These are phyloP conservation scores for Leptodactylus fuscus DNA, from an alignment of 2,113 vertebrate species.

Conservation along the genomic window DNA sequence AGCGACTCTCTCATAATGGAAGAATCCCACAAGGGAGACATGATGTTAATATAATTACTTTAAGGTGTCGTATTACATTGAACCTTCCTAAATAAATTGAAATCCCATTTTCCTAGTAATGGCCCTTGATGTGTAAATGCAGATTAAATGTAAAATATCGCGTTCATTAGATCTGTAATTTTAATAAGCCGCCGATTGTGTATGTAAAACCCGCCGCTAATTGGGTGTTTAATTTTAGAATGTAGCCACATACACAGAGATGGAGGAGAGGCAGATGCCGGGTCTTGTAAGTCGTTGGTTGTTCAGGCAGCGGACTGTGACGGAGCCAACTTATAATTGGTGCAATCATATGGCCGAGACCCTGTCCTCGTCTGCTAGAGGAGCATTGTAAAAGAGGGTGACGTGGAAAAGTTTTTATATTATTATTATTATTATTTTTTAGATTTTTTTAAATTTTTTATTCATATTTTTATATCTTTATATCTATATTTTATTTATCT, in stretches of 20 bases:
- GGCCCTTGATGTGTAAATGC: slow-evolving; percentile 47
- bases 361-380: not conserved
- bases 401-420: no score
- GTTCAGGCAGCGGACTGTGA: not conserved
- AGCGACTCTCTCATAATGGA: slow-evolving; percentile 3
- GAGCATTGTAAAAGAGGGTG: not conserved
- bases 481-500: no score
- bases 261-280: no score
- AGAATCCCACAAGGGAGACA: not conserved
- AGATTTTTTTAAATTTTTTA: no score
- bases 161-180: not conserved
- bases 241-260: not conserved
- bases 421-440: no score
- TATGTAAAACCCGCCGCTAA: slow-evolving; percentile 11
- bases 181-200: slow-evolving; percentile 7
- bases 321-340: not conserved
- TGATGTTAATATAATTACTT: slow-evolving; percentile 23
- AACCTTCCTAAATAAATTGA: slow-evolving; percentile 1
- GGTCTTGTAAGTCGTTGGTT: not conserved
- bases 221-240: slow-evolving; percentile 22
- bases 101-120: slow-evolving; percentile 22
- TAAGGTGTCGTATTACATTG: slow-evolving; percentile 12
- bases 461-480: no score
- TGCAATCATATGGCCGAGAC: not conserved
- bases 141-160: slow-evolving; percentile 29